These are phyloP conservation scores for Chaunax sp. DNA, from an alignment of 2,797 vertebrate species.

Conservation along the genomic window DNA sequence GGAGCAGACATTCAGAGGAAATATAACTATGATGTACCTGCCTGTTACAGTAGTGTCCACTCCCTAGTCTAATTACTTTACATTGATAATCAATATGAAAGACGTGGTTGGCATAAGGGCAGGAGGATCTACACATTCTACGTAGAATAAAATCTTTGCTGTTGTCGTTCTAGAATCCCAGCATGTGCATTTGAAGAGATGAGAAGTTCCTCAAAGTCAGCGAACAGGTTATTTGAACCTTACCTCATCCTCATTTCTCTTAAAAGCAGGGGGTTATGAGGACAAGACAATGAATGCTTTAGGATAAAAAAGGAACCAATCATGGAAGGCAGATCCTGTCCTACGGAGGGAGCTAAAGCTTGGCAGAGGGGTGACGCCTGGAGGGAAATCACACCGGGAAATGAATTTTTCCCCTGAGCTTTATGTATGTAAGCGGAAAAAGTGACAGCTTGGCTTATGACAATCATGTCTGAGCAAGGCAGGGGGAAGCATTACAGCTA, in stretches of 20 bases:
- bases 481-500: constrained; percentile 20
- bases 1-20: too few species aligned
- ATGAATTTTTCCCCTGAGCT: constrained; percentile 57
- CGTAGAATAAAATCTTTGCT: constrained; percentile 7
- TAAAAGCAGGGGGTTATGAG: constrained; percentile 33
- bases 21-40: too few species aligned
- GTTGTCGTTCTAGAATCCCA: constrained; percentile 6
- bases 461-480: constrained; percentile 41
- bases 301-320: constrained; percentile 42
- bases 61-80: too few species aligned
- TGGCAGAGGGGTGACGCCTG: constrained; percentile 51
- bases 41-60: too few species aligned
- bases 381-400: constrained; percentile 51
- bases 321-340: constrained; percentile 39
- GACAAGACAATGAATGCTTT: constrained; percentile 28
- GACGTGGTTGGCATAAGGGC: neutral
- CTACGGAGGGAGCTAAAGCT: constrained; percentile 43
- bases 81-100: neutral
- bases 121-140: neutral
- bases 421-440: constrained; percentile 56
- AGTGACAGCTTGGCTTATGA: constrained; percentile 59
- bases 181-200: neutral
- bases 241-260: constrained; percentile 48
- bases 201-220: constrained; percentile 56
- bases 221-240: constrained; percentile 40